Conservation (phyloP, 2,113 vertebrate species). For the Aegithalos caudatus region DNA sequence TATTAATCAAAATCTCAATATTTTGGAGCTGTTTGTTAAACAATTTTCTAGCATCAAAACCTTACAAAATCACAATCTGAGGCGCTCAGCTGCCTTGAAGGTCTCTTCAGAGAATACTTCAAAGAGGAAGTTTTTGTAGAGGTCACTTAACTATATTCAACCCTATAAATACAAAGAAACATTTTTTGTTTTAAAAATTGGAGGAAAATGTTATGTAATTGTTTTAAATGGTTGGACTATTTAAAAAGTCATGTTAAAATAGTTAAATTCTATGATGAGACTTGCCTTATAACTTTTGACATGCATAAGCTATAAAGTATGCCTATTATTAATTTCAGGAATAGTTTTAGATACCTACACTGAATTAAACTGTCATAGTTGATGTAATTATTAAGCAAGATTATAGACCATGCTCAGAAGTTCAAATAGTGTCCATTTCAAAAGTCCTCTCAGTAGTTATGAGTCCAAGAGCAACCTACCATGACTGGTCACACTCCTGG, state of each 20-base stretch:
- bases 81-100: slow-evolving; percentile 45
- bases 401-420: slow-evolving; percentile 35
- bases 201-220: slow-evolving; percentile 13
- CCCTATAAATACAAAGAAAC: not conserved
- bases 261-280: not conserved
- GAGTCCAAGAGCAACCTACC: slow-evolving; percentile 15
- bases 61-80: slow-evolving; percentile 40
- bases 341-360: slow-evolving; percentile 6
- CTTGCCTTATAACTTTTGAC: slow-evolving; percentile 29
- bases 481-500: not conserved
- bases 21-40: slow-evolving; percentile 58
- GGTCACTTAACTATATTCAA: slow-evolving; percentile 7
- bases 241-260: slow-evolving; percentile 29
- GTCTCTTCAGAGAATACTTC: slow-evolving; percentile 51
- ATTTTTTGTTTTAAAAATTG: slow-evolving; percentile 35
- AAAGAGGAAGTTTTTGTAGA: slow-evolving; percentile 29
- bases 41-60: slow-evolving; percentile 47
- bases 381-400: slow-evolving; percentile 54
- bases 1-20: slow-evolving; percentile 60
- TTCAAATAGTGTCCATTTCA: slow-evolving; percentile 42
- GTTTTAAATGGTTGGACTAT: not conserved
- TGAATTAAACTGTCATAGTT: slow-evolving; percentile 45
- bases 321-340: slow-evolving; percentile 43
- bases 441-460: slow-evolving; percentile 33
- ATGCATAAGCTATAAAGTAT: slow-evolving; percentile 6